phyloP scores from a whole-genome alignment of 2,113 vertebrate genomes.

The Climacteris rufus region DNA sequence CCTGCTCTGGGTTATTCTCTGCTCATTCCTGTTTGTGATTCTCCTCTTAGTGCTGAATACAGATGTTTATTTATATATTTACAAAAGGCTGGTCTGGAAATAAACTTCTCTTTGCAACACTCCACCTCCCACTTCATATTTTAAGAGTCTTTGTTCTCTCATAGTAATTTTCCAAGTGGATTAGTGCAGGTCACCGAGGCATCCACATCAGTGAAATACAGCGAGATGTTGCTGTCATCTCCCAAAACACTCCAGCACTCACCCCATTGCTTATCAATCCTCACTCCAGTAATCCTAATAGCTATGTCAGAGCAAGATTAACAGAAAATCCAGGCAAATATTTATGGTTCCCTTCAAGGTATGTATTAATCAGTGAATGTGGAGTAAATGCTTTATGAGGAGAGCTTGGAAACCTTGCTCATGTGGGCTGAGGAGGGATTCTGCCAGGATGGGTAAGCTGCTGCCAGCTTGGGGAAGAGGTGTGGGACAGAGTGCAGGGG shows the following conservation, averaged over 20 bases:
- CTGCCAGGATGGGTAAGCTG: background rate
- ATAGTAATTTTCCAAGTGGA: conserved; percentile 21
- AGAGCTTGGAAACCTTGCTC: background rate
- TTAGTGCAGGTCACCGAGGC: conserved; percentile 14
- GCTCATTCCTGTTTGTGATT: background rate
- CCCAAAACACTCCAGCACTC: background rate
- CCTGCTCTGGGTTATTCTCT: background rate
- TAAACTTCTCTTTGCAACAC: background rate
- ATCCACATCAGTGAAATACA: conserved; percentile 14
- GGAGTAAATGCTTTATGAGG: background rate
- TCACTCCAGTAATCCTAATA: conserved; percentile 32
- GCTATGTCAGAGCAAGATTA: conserved; percentile 28
- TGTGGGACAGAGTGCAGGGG: background rate
- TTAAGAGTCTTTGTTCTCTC: background rate
- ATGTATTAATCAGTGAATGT: background rate
- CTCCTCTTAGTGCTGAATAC: background rate
- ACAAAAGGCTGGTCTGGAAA: background rate
- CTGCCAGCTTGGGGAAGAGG: background rate
- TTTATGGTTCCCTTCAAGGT: conserved; percentile 29
- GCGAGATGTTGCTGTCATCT: background rate
- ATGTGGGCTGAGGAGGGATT: background rate
- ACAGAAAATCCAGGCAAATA: conserved; percentile 28
- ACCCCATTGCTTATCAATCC: background rate
- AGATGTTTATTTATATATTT: background rate
- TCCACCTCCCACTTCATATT: background rate